Percentiles rank a stretch among this genome's conserved stretches.
Evolutionary conservation across 1,140 invertebrate genomes (phyloP).

Genomic region (Trinorchestia longiramus): DNA sequence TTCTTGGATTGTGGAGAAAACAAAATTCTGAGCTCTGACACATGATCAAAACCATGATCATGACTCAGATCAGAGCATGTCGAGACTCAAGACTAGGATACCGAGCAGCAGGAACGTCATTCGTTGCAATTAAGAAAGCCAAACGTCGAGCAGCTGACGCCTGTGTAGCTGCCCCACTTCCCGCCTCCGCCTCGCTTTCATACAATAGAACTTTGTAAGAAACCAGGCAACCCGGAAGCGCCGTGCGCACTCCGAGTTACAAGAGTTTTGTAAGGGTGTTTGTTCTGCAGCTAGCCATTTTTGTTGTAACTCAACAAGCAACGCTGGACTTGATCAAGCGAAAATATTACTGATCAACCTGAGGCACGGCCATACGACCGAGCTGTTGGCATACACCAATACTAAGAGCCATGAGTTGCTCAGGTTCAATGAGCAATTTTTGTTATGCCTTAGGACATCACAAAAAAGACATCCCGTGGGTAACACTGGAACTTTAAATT

Average conservation of each 20-base stretch:
- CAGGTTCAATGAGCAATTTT: no score
- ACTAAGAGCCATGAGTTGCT: no score
- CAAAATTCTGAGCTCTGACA: not conserved
- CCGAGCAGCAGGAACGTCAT: not conserved
- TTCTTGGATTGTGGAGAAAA: not conserved
- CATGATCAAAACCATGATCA: not conserved
- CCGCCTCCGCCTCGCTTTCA: no score
- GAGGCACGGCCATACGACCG: no score
- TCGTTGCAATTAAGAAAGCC: not conserved
- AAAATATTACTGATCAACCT: no score
- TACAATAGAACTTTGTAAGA: not conserved
- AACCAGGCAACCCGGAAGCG: not conserved
- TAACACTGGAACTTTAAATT: no score
- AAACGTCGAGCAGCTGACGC: not conserved
- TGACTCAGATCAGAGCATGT: no score
- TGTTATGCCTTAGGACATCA: no score
- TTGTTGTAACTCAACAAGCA: not conserved
- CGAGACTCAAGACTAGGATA: not conserved
- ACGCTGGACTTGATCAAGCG: no score
- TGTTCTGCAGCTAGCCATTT: no score
- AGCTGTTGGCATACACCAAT: no score
- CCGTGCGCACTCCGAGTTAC: not conserved
- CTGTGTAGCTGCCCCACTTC: not conserved
- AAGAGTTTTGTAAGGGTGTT: not conserved
- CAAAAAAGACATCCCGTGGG: no score